These are phyloP conservation scores for Dallia pectoralis DNA, from an alignment of 2,797 vertebrate species.

Conservation along the genomic window DNA sequence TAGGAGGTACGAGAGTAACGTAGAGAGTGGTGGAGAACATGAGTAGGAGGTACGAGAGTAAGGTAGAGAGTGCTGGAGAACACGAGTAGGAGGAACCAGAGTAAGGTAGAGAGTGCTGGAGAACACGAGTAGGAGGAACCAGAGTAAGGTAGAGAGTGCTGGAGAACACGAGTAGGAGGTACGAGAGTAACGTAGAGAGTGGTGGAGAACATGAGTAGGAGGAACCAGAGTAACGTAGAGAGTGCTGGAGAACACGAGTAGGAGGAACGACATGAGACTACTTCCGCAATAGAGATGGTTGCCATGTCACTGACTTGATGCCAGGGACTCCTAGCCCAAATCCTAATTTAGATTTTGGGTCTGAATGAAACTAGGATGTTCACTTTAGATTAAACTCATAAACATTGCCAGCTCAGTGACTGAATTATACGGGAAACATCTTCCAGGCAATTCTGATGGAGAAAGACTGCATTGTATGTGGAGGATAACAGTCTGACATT, in stretches of 20 bases:
- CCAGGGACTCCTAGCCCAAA: too few relatives aligned
- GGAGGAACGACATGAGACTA: too few relatives aligned
- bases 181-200: not conserved
- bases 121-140: too few relatives aligned
- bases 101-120: not conserved
- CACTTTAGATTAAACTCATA: too few relatives aligned
- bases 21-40: not conserved
- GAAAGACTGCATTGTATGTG: not conserved
- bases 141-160: not conserved
- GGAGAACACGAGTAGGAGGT: not conserved
- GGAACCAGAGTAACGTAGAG: too few relatives aligned
- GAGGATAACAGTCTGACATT: not conserved
- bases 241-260: not conserved
- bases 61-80: not conserved
- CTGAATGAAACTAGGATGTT: too few relatives aligned
- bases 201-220: not conserved
- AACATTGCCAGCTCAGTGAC: not conserved
- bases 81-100: too few relatives aligned
- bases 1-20: not conserved
- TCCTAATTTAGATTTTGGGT: too few relatives aligned
- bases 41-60: not conserved
- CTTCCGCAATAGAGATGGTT: too few relatives aligned
- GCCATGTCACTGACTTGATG: too few relatives aligned
- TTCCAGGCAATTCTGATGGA: not conserved
- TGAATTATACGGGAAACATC: not conserved